Conservation (phyloP, 2,797 vertebrate genomes). For the Megaceryle alcyon region DNA sequence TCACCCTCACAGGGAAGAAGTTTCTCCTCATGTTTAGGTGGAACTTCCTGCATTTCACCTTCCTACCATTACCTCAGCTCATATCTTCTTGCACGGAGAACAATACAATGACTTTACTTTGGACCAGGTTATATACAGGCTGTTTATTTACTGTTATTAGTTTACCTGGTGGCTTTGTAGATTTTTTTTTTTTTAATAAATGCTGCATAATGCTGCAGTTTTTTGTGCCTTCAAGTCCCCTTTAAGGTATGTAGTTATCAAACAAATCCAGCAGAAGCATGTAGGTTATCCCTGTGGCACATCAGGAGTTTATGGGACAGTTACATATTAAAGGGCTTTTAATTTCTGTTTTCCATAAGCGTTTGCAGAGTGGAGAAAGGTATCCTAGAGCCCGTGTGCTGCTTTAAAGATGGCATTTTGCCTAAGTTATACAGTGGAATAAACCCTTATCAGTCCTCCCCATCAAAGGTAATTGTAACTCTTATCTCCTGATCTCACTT, state of each 20-base stretch:
- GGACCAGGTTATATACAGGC: background rate
- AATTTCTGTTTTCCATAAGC: background rate
- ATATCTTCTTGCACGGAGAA: background rate
- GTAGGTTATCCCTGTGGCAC: background rate
- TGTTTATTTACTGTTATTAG: background rate
- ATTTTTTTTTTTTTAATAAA: background rate
- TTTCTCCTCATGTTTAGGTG: too few species aligned
- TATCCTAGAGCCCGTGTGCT: background rate
- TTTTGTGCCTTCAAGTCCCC: background rate
- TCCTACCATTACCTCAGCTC: background rate
- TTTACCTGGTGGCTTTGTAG: background rate
- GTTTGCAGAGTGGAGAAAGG: background rate
- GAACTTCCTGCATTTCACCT: too few species aligned
- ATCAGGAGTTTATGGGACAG: background rate
- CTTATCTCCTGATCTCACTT: background rate
- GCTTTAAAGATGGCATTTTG: background rate
- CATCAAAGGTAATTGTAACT: background rate
- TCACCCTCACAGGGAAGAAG: background rate
- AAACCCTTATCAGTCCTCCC: background rate
- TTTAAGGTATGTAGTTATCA: background rate
- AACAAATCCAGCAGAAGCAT: background rate
- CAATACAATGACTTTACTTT: background rate
- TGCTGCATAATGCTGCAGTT: background rate
- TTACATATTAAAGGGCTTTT: background rate
- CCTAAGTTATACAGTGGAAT: background rate